These are phyloP conservation scores for Sebastes oblongus DNA, from an alignment of 2,797 vertebrate genomes.

Conservation along the genomic window DNA sequence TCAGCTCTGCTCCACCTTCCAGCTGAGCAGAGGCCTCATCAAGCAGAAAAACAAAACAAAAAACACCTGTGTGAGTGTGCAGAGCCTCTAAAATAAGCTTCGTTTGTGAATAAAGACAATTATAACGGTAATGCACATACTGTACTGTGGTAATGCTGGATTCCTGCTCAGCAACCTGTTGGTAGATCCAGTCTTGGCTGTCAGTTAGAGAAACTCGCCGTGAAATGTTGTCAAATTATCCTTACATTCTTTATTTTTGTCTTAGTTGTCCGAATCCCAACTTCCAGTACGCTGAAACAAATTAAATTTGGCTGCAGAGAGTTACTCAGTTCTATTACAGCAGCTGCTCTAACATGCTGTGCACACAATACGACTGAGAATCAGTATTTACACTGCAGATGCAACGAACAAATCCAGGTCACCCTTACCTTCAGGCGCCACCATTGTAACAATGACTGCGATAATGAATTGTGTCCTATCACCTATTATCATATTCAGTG, in stretches of 20 bases:
- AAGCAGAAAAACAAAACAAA: background rate
- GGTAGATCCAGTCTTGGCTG: constrained; percentile 21
- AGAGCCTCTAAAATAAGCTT: background rate
- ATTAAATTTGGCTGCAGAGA: constrained; percentile 30
- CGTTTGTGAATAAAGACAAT: background rate
- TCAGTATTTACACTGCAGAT: constrained; percentile 30
- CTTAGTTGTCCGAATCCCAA: constrained; percentile 28
- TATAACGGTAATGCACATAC: background rate
- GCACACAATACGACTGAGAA: constrained; percentile 5
- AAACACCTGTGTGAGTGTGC: background rate
- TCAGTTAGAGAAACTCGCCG: constrained; percentile 2
- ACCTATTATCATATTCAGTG: background rate
- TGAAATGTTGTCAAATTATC: constrained; percentile 46
- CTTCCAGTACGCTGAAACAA: constrained; percentile 3
- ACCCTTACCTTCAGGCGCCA: constrained; percentile 30
- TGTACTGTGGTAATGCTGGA: background rate
- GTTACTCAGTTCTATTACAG: background rate
- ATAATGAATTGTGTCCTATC: constrained; percentile 13
- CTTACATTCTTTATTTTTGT: constrained; percentile 5
- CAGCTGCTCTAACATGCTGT: background rate
- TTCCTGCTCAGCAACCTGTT: background rate
- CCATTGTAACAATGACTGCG: background rate
- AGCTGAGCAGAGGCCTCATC: background rate
- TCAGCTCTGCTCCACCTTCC: no score
- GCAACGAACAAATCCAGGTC: constrained; percentile 34